phyloP scores from a whole-genome alignment of 2,113 vertebrate genomes.

The Catagonus wagneri region DNA sequence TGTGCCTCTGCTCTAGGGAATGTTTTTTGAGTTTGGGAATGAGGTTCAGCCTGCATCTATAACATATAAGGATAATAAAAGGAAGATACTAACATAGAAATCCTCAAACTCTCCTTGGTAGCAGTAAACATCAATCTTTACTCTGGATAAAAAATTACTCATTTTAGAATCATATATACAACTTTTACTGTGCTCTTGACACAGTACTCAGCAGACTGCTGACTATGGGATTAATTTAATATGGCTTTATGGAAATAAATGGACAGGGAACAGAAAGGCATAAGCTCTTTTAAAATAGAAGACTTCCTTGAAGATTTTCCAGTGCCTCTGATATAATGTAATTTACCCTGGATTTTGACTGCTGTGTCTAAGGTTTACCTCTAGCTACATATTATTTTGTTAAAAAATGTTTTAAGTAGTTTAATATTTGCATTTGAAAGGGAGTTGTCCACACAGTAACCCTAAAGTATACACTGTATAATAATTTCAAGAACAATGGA shows the following conservation, averaged over 20 bases:
- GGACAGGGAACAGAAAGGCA: neutral
- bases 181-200: neutral
- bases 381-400: conserved; percentile 46
- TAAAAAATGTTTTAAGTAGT: conserved; percentile 27
- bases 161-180: neutral
- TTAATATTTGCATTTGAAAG: conserved; percentile 60
- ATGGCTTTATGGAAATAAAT: conserved; percentile 6
- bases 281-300: conserved; percentile 32
- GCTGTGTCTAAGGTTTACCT: neutral
- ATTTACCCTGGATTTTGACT: conserved; percentile 5
- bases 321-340: neutral
- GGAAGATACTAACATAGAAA: neutral
- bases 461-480: neutral
- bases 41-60: neutral
- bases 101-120: neutral
- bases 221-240: neutral
- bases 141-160: neutral
- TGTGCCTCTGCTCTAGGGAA: neutral
- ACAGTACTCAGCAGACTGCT: neutral
- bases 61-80: neutral
- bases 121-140: neutral
- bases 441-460: neutral
- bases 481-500: conserved; percentile 31
- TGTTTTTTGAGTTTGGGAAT: neutral
- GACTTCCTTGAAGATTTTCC: neutral